Conservation (phyloP, 37 sponge, comb jelly and placozoan genomes). For the Agelas oroides region DNA sequence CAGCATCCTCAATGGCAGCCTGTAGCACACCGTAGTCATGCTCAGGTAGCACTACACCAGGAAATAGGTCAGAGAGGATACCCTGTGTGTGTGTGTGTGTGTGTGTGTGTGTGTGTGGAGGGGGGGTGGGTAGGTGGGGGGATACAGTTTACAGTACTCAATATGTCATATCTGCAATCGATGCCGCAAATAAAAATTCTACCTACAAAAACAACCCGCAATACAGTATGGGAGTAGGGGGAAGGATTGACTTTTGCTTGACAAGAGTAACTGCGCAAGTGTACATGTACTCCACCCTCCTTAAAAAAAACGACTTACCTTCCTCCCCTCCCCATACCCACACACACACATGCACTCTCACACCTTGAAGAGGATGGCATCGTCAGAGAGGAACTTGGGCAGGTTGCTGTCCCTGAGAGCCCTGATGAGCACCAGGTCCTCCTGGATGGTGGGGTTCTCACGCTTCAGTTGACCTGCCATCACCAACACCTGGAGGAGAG, state of each 20-base stretch:
- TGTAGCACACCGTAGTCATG: slow-evolving; percentile 96
- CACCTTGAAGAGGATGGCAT: slow-evolving; percentile 93
- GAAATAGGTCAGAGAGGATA: slow-evolving; percentile 94
- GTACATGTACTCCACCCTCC: too few species aligned
- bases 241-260: too few species aligned
- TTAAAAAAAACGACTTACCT: too few species aligned
- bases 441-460: slow-evolving; percentile 88
- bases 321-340: too few species aligned
- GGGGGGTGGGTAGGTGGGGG: background rate
- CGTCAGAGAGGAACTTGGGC: slow-evolving; percentile 96
- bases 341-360: background rate
- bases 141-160: background rate
- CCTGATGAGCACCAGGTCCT: slow-evolving; percentile 95
- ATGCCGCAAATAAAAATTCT: background rate
- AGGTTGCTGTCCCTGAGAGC: slow-evolving; percentile 98
- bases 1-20: slow-evolving; percentile 79
- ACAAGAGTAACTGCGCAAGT: too few species aligned
- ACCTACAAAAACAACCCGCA: too few species aligned
- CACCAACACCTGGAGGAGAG: slow-evolving; percentile 78
- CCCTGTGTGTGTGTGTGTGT: slow-evolving; percentile 46
- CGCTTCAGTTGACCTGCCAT: slow-evolving; percentile 98
- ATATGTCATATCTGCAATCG: background rate
- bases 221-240: too few species aligned
- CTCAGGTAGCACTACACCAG: slow-evolving; percentile 90
- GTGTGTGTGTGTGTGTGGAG: too few species aligned